Evolutionary conservation across 2,113 vertebrate genomes (phyloP), one percentile per base, ranked within the genome.

Genomic region (Xiphias gladius): DNA sequence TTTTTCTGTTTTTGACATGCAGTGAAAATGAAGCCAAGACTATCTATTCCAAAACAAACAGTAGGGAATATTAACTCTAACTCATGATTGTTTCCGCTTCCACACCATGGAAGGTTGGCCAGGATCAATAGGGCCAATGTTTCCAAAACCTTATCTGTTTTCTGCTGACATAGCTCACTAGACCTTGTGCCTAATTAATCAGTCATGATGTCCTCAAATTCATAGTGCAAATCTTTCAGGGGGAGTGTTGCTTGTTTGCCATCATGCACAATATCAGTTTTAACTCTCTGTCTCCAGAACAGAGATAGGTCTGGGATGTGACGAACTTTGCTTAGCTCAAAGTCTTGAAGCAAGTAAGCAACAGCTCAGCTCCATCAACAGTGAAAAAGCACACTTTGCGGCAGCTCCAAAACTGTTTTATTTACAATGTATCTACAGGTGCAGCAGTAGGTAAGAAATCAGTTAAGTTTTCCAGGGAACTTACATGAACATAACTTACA

Each of bases 41-140:
- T 78, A 57, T 75, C 43, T 17, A 58, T 68, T 79, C 35, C 78
- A 79, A 73, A 64, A 46, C 65, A 74, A 74, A 78, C 73, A 43
- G 16, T 9, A 66, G 32, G 46, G n/a, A 76, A 65, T 41, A 82
- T 76, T 37, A 46, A 58, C 12, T 35, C 37, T 48, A 61, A 32
- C 13, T 70, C 28, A 59, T 69, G n/a, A 58, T 41, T 52, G 37
- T 17, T 39, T 11, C 54, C 3, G 5, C 20, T 13, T 20, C 30
- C 4, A 39, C 22, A 50, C 54, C 35, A 35, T 69, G 57, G 73
- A 61, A 73, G 81, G 68, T 61, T 81, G 37, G 32, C 39, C 39
- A 64, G 3, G 11, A 50, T 16, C 28, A 50, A 57, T 20, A 20
- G 46, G 52, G 52, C 35, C 1, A 37, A 1, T 12, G 8, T 37